Percentiles rank a stretch among this genome's conserved stretches.
phyloP scores from a whole-genome alignment of 1,140 invertebrate species.

The Streblospio benedicti region DNA sequence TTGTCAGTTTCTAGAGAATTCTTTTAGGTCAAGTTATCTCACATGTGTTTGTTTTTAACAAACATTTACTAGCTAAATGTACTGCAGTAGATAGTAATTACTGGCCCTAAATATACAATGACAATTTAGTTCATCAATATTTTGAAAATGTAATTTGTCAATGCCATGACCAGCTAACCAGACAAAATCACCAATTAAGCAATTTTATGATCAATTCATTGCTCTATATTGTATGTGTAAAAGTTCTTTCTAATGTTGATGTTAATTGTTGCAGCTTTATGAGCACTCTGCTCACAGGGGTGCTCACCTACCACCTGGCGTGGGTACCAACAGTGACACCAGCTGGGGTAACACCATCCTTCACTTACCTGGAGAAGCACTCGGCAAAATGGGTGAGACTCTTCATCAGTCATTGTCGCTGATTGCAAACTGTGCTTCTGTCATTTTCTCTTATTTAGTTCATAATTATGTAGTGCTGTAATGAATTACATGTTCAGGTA shows the following conservation, averaged over 20 bases:
- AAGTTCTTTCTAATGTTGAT: slow-evolving; percentile 2
- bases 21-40: too few species aligned
- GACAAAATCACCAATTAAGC: too few species aligned
- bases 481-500: background rate
- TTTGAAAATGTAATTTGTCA: background rate
- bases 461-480: background rate
- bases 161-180: too few species aligned
- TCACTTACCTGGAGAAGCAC: slow-evolving; percentile 44
- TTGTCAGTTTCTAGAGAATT: too few species aligned
- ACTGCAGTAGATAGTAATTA: too few species aligned
- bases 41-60: too few species aligned
- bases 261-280: slow-evolving; percentile 64
- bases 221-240: slow-evolving; percentile 2
- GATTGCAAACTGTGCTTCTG: background rate
- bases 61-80: too few species aligned
- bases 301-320: slow-evolving; percentile 78
- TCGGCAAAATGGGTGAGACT: slow-evolving; percentile 48
- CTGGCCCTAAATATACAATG: background rate
- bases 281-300: slow-evolving; percentile 75
- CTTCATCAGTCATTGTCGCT: too few species aligned
- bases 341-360: slow-evolving; percentile 42
- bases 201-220: too few species aligned
- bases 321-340: slow-evolving; percentile 72
- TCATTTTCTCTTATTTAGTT: background rate
- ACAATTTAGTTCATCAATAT: background rate